Conservation (phyloP, 2,113 vertebrate species). For the Apteryx mantelli region DNA sequence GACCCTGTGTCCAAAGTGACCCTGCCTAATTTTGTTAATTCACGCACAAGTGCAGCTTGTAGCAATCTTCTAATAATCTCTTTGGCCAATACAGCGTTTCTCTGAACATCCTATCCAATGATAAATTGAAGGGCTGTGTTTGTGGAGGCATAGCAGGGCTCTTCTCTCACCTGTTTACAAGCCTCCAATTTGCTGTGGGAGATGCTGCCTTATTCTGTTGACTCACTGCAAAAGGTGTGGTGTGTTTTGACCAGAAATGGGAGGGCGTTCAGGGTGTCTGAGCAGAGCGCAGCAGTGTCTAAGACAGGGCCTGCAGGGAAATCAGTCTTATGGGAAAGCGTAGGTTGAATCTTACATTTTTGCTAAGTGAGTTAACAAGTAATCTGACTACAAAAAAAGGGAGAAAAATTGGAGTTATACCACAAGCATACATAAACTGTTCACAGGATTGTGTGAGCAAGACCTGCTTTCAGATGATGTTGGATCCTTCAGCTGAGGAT, state of each 20-base stretch:
- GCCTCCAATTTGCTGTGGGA: neutral
- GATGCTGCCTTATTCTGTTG: slow-evolving; percentile 16
- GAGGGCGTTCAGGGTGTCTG: neutral
- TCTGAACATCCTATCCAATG: neutral
- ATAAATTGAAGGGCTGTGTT: neutral
- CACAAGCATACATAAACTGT: neutral
- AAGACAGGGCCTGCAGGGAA: slow-evolving; percentile 12
- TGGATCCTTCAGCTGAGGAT: neutral
- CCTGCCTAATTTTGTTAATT: neutral
- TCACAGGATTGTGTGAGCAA: neutral
- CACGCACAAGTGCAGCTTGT: neutral
- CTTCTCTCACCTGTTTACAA: neutral
- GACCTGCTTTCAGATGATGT: neutral
- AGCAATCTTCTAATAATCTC: neutral
- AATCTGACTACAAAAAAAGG: slow-evolving; percentile 11
- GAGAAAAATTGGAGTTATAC: neutral
- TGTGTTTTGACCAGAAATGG: slow-evolving; percentile 23
- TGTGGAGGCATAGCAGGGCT: neutral
- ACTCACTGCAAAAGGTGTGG: slow-evolving; percentile 57
- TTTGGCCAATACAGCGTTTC: neutral
- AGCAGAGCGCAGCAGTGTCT: neutral
- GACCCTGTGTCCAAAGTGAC: neutral
- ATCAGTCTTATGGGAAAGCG: neutral
- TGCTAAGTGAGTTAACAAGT: neutral
- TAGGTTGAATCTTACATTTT: slow-evolving; percentile 44